phyloP scores from a whole-genome alignment of 35 echinoderm and acorn worm genomes.

The Amphiura filiformis region DNA sequence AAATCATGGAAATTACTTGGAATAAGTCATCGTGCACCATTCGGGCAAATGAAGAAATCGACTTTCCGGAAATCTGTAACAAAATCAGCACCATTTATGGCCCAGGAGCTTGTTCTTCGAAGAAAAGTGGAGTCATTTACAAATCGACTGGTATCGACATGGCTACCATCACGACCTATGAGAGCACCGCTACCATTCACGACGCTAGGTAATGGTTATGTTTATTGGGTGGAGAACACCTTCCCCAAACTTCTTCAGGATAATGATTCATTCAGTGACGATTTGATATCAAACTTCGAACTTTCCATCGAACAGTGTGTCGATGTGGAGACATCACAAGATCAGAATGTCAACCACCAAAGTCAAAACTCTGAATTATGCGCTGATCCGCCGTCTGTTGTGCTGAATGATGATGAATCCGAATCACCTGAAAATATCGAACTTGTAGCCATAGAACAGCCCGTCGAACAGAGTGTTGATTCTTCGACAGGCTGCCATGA shows the following conservation, averaged over 20 bases:
- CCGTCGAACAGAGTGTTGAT: too few species aligned
- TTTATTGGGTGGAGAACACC: neutral
- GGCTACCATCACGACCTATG: neutral
- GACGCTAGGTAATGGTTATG: neutral
- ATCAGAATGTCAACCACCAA: neutral
- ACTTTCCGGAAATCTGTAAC: neutral
- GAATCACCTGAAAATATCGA: too few species aligned
- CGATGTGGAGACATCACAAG: neutral
- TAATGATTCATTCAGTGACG: neutral
- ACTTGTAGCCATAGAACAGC: too few species aligned
- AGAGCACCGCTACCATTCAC: neutral
- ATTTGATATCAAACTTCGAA: neutral
- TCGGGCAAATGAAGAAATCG: neutral
- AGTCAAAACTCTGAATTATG: neutral
- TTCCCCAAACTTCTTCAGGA: neutral
- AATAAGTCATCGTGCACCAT: neutral
- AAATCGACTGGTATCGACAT: neutral
- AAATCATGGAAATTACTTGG: neutral
- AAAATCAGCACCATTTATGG: neutral
- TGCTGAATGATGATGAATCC: neutral
- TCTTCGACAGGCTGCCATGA: too few species aligned
- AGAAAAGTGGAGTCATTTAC: neutral
- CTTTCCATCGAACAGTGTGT: neutral
- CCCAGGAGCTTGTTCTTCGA: neutral
- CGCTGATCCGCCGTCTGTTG: neutral